Conservation (phyloP, 2,888 invertebrate species). For the Fragum whitleyi region DNA sequence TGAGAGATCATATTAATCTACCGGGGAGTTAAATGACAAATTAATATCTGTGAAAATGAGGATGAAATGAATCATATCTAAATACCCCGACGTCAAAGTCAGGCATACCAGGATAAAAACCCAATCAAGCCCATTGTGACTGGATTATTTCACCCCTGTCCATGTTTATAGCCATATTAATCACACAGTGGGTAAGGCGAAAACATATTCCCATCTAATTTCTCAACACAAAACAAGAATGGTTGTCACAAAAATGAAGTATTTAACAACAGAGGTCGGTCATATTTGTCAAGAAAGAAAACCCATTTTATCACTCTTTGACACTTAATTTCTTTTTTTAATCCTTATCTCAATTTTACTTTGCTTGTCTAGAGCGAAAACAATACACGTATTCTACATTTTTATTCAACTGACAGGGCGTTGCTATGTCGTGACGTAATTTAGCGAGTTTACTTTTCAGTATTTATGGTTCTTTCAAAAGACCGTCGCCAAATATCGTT, state of each 20-base stretch:
- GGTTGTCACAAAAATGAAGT: conserved; percentile 63
- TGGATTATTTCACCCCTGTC: conserved; percentile 1
- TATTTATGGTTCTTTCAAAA: no score
- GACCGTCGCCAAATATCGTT: no score
- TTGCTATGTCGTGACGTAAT: no score
- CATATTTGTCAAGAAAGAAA: conserved; percentile 62
- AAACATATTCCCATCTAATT: conserved; percentile 62
- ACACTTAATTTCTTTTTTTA: conserved; percentile 60
- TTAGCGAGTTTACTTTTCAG: no score
- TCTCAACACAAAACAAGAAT: conserved; percentile 52
- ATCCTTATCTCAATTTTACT: no score
- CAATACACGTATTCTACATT: no score
- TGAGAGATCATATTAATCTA: not conserved
- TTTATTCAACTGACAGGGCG: no score
- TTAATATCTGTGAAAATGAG: not conserved
- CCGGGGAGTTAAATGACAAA: not conserved
- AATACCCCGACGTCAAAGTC: not conserved
- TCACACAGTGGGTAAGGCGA: conserved; percentile 56
- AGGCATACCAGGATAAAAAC: conserved; percentile 4
- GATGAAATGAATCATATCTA: not conserved
- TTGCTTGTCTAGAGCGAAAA: no score
- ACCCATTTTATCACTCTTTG: conserved; percentile 53
- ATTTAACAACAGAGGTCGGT: conserved; percentile 57
- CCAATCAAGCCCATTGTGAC: not conserved
- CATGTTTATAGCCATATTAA: conserved; percentile 35